Conservation (phyloP, 1,140 invertebrate species). For the Branchinecta lynchi region DNA sequence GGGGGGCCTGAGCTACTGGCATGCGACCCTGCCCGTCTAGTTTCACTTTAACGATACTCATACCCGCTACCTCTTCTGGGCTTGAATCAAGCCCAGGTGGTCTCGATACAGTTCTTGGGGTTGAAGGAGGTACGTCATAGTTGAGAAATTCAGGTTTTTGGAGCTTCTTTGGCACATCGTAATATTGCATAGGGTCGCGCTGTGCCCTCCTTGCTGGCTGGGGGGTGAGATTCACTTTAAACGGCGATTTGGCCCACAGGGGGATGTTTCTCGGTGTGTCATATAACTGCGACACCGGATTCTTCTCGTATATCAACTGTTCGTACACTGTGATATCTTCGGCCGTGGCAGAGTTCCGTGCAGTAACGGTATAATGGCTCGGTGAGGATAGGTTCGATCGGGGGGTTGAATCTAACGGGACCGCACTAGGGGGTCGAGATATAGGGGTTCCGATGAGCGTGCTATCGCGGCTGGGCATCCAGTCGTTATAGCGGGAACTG, state of each 20-base stretch:
- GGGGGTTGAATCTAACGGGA: neutral
- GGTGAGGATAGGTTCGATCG: constrained; percentile 2
- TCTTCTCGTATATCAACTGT: neutral
- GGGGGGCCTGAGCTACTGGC: neutral
- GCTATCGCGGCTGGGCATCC: neutral
- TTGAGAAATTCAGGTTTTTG: neutral
- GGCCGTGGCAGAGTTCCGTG: neutral
- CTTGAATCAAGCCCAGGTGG: neutral
- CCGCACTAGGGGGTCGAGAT: neutral
- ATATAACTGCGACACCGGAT: neutral
- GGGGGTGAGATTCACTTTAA: neutral
- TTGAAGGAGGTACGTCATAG: neutral
- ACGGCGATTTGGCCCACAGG: neutral
- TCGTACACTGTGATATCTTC: neutral
- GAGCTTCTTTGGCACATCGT: neutral
- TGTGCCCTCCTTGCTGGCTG: neutral
- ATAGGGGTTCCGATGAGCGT: neutral
- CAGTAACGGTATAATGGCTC: neutral
- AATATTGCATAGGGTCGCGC: neutral
- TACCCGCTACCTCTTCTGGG: neutral
- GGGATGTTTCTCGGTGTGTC: neutral
- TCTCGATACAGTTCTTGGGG: constrained; percentile 6
- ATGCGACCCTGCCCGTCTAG: neutral
- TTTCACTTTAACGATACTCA: neutral
- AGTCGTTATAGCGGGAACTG: neutral